Evolutionary conservation across 2,113 vertebrate species (phyloP), one percentile per base, ranked within the genome.

Genomic region (Anguilla japonica): DNA sequence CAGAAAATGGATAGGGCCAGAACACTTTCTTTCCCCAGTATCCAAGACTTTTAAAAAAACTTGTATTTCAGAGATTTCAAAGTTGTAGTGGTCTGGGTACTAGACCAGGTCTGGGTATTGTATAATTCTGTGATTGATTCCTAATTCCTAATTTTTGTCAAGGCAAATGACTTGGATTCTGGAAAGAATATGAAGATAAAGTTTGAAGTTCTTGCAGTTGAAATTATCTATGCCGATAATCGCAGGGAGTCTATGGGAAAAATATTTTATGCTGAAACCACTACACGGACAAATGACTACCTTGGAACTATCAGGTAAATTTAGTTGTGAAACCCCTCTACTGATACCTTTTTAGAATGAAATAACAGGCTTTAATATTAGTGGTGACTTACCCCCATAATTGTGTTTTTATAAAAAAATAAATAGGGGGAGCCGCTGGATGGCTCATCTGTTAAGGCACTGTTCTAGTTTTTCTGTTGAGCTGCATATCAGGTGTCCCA

Each of bases 81-180:
- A 34, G 34, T 34, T 34, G 34, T 34, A 34, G 34, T 34, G 34
- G 34, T 34, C 34, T 1, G 34, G 34, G 34, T 34, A 34, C 34
- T 34, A 34, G 34, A 1, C 34, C 34, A 34, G 34, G 34, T 34
- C 34, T 34, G 34, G 34, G 34, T 34, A 1, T 34, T 34, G 34
- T 34, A 34, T 34, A 34, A 34, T 34, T 34, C 34, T 34, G 34
- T 34, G 34, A 34, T 1, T 34, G 34, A 34, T 34, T 34, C 34
- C 34, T 34, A 0, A 34, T 34, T 34, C 34, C 34, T 34, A 34
- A 79, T 16, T 60, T 87, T 83, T 83, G 39, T 8, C 50, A 85
- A 99, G 98, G 98, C 97, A 87, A 93, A 26, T 1, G 98, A 99
- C 0, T 78, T 75, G 0, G 98, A 99, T 91, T 92, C 95, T 0